Base-by-base conservation (phyloP, 2,797 vertebrate genomes). In the Rhadinocentrus ornatus region DNA sequence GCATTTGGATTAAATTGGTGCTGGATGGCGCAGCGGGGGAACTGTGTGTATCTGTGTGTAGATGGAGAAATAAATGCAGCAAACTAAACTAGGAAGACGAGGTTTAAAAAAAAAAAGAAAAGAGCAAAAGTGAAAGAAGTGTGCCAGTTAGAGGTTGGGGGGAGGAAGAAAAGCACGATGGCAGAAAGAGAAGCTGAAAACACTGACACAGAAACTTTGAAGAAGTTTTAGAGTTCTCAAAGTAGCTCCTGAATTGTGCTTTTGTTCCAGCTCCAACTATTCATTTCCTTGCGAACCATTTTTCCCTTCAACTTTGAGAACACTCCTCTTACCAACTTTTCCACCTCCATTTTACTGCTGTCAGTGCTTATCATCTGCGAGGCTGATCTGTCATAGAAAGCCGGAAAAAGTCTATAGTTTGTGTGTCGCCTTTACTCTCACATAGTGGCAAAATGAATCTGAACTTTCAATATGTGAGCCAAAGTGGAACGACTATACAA, bases 1-100 rank as follows among this genome's bases (percentile, higher is more conserved):
- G 66, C 52, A 67, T 88, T 86, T 75, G 71, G 61, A 87, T 86
- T 85, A 81, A 85, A 84, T 74, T 81, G 79, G 73, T 80, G 73
- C 60, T 75, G 76, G 78, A 57, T 72, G 50, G 39, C 44, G 44
- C 34, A 57, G 37, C 3, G 10, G 18, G 31, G 31, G 61, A 55
- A 35, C 8, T 12, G 31, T 73, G 59, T 35, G 11, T 39, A 24
- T 39, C 44, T 48, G 1, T 66, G 53, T 37, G 27, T 64, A 62
- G 48, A 39, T 2, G 6, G 52, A 18, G 39, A 41, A 60, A 46
- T 58, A 59, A 75, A 71, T 75, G 46, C 73, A 71, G 35, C 55
- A 69, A 48, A 32, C 37, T 66, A 62, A 70, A 63, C 75, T 54
- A 46, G 26, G 26, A 37, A 78, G 68, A 67, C 58, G 31, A 77